phyloP scores from a whole-genome alignment of 2,797 vertebrate species.

The Alca torda region DNA sequence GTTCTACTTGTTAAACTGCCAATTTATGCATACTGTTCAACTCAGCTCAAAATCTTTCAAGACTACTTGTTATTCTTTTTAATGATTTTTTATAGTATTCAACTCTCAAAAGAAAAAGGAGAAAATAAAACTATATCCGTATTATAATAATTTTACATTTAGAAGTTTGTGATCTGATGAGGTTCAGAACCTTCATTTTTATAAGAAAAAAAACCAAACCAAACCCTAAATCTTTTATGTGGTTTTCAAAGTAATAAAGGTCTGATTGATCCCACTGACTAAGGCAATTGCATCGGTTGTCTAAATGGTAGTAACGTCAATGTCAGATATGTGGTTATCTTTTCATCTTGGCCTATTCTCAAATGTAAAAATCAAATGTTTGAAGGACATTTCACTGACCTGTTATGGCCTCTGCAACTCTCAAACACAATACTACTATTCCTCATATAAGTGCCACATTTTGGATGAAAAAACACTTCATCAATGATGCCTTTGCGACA shows the following conservation, averaged over 20 bases:
- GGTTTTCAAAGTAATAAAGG: slow-evolving; percentile 72
- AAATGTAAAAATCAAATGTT: slow-evolving; percentile 97
- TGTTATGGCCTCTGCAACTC: slow-evolving; percentile 90
- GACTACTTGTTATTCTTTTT: slow-evolving; percentile 61
- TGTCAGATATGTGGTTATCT: slow-evolving; percentile 90
- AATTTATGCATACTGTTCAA: slow-evolving; percentile 71
- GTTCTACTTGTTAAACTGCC: slow-evolving; percentile 75
- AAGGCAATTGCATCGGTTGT: slow-evolving; percentile 83
- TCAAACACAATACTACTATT: slow-evolving; percentile 83
- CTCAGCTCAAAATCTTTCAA: slow-evolving; percentile 69
- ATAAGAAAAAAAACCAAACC: slow-evolving; percentile 23
- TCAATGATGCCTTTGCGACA: slow-evolving; percentile 98
- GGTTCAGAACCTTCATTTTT: slow-evolving; percentile 39
- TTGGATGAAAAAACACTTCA: slow-evolving; percentile 83
- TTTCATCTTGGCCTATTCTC: slow-evolving; percentile 86
- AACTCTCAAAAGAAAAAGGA: not conserved
- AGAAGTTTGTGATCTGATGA: slow-evolving; percentile 5
- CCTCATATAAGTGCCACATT: slow-evolving; percentile 91
- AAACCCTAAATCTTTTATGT: slow-evolving; percentile 35
- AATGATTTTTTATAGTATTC: slow-evolving; percentile 34
- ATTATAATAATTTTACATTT: slow-evolving; percentile 26
- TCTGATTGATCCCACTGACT: slow-evolving; percentile 75
- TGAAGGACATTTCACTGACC: slow-evolving; percentile 98
- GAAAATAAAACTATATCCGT: slow-evolving; percentile 15
- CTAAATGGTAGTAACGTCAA: slow-evolving; percentile 83